Evolutionary conservation across 2,888 invertebrate genomes (phyloP).

Genomic region (Matsumyia berberina): DNA sequence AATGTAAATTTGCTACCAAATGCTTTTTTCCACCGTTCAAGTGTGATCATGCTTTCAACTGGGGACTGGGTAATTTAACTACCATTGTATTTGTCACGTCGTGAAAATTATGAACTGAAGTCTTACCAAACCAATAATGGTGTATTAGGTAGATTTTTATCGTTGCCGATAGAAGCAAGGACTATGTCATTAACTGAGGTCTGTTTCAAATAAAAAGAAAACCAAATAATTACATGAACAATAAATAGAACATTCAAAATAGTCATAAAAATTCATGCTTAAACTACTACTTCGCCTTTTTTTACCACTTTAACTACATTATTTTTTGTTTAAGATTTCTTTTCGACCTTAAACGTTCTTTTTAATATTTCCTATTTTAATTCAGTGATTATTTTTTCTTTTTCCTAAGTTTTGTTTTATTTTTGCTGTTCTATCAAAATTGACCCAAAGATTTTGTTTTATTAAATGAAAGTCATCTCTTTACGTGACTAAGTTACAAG

Average conservation of each 20-base stretch:
- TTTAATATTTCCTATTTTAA: constrained; percentile 50
- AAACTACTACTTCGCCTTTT: constrained; percentile 14
- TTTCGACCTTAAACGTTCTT: constrained; percentile 19
- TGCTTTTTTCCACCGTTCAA: too few species aligned
- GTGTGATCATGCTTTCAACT: too few species aligned
- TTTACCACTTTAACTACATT: constrained; percentile 25
- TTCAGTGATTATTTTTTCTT: constrained; percentile 38
- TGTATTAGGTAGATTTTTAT: too few species aligned
- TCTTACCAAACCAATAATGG: too few species aligned
- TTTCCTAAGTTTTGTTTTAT: constrained; percentile 14
- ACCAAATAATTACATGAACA: background rate
- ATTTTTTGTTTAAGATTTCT: constrained; percentile 16
- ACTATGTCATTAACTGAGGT: too few species aligned
- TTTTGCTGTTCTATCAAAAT: constrained; percentile 61
- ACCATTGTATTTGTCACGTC: too few species aligned
- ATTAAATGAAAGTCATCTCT: constrained; percentile 32
- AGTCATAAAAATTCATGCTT: constrained; percentile 20
- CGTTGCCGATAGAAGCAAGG: too few species aligned
- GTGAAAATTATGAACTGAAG: too few species aligned
- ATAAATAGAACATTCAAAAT: background rate
- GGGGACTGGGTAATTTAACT: too few species aligned
- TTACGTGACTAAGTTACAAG: constrained; percentile 37
- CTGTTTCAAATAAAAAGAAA: background rate
- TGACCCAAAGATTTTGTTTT: constrained; percentile 64
- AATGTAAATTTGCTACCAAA: too few species aligned